Percentiles rank a stretch among this genome's conserved stretches.
Evolutionary conservation across 2,888 invertebrate species (phyloP).

Genomic region (Cephus pygmeus): DNA sequence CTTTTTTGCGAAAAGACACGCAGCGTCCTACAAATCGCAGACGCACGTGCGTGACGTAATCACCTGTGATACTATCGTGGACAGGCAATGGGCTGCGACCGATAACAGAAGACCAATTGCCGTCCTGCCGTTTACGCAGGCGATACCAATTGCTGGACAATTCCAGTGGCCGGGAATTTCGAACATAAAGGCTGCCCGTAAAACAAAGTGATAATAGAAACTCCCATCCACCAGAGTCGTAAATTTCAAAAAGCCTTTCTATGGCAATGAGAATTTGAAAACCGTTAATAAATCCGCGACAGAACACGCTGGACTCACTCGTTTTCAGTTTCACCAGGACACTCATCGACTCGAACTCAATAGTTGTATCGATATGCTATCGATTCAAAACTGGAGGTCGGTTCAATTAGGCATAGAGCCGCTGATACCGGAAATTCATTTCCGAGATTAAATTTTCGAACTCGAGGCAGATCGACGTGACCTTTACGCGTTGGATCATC

Average conservation of each 20-base stretch:
- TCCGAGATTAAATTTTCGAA: neutral
- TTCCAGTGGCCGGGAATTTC: neutral
- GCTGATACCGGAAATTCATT: neutral
- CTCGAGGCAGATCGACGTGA: neutral
- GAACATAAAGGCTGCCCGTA: neutral
- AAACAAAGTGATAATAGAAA: neutral
- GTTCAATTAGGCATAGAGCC: neutral
- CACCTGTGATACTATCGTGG: neutral
- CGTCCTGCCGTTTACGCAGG: neutral
- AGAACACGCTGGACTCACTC: neutral
- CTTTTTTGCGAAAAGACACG: neutral
- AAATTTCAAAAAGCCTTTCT: neutral
- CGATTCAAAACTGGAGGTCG: neutral
- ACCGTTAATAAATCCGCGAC: neutral
- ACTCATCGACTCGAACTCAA: neutral
- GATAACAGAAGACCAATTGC: neutral
- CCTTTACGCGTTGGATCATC: neutral
- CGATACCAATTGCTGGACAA: neutral
- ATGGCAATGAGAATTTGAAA: neutral
- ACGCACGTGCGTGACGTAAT: neutral
- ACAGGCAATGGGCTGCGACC: neutral
- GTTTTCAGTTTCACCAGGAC: no score
- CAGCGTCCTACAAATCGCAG: no score
- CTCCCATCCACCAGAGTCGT: neutral
- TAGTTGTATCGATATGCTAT: neutral